These are phyloP conservation scores for Crocallis elinguaria DNA, from an alignment of 2,888 invertebrate genomes.

Conservation along the genomic window DNA sequence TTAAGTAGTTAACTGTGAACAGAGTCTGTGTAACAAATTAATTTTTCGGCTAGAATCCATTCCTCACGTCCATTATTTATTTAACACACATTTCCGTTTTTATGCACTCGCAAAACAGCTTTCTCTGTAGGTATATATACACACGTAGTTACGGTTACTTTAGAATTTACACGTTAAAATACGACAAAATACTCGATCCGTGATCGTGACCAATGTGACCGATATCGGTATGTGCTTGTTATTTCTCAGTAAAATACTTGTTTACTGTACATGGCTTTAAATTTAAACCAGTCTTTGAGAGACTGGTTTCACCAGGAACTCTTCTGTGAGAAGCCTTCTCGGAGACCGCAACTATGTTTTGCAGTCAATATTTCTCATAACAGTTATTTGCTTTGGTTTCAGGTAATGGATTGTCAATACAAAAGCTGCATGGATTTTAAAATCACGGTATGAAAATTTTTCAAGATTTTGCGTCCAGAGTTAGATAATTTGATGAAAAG, in stretches of 20 bases:
- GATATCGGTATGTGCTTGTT: constrained; percentile 8
- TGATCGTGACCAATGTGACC: constrained; percentile 25
- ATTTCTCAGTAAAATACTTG: neutral
- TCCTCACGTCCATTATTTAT: neutral
- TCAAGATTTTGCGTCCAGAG: neutral
- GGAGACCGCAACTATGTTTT: too few relatives aligned
- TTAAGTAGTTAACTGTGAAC: neutral
- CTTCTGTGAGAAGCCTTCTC: too few relatives aligned
- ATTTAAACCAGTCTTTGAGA: too few relatives aligned
- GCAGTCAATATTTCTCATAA: too few relatives aligned
- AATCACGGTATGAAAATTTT: neutral
- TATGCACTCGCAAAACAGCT: constrained; percentile 6
- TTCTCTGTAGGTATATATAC: too few relatives aligned
- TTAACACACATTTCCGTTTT: neutral
- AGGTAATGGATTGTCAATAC: constrained; percentile 7
- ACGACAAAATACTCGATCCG: constrained; percentile 14
- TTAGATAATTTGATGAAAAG: too few relatives aligned
- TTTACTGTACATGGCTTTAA: too few relatives aligned
- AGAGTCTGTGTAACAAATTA: neutral
- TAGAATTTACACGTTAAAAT: constrained; percentile 14
- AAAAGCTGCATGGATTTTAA: neutral
- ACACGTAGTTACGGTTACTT: constrained; percentile 16
- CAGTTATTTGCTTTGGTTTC: constrained; percentile 7
- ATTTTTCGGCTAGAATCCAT: neutral
- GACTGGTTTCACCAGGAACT: too few relatives aligned